Conservation (phyloP, 2,888 invertebrate genomes). For the Andrena minutula region DNA sequence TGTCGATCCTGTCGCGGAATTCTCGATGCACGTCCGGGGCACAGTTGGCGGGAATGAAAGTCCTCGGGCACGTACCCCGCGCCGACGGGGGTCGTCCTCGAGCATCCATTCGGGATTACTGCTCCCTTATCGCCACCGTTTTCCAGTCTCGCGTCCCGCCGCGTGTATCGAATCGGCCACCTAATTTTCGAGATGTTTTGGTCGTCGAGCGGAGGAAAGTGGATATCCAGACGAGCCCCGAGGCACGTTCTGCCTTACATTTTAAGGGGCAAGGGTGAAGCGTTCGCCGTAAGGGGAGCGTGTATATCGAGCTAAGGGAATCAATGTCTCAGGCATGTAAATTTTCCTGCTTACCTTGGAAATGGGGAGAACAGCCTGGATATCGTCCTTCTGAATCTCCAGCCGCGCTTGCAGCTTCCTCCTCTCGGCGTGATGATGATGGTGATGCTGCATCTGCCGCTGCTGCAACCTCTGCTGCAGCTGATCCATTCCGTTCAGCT, state of each 20-base stretch:
- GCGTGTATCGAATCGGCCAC: background rate
- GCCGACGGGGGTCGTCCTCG: background rate
- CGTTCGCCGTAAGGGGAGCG: background rate
- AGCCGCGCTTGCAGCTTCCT: constrained; percentile 92
- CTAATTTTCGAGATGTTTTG: background rate
- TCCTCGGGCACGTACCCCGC: constrained; percentile 38
- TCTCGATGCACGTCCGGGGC: constrained; percentile 38
- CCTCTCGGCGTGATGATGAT: constrained; percentile 80
- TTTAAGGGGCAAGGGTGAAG: background rate
- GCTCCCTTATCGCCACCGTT: constrained; percentile 10
- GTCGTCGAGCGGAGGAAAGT: background rate
- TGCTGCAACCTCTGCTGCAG: constrained; percentile 74
- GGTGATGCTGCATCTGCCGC: constrained; percentile 77
- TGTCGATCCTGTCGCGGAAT: constrained; percentile 30
- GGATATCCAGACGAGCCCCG: background rate
- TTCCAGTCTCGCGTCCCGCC: background rate
- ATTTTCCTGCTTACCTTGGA: constrained; percentile 91
- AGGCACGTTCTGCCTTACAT: background rate
- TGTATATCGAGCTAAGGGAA: background rate
- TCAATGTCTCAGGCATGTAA: background rate
- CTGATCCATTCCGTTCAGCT: constrained; percentile 78
- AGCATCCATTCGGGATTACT: constrained; percentile 22
- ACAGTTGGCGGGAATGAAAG: constrained; percentile 59
- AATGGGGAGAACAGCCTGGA: constrained; percentile 96
- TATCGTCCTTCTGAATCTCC: constrained; percentile 96